Conservation (phyloP, 1,140 invertebrate species). For the Drosophila grimshawi region DNA sequence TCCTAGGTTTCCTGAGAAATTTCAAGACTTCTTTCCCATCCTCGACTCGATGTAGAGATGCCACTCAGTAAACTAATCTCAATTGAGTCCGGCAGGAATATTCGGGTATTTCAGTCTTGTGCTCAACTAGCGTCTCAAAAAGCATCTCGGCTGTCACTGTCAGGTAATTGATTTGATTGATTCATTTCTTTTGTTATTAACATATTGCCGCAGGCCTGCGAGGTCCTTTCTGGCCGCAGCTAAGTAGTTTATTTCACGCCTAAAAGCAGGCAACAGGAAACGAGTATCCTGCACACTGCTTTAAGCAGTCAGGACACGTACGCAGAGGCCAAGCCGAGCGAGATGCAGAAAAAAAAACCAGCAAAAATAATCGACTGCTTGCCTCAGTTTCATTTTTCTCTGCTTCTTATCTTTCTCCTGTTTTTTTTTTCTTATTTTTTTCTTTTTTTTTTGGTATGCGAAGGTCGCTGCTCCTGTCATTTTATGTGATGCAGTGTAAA, state of each 20-base stretch:
- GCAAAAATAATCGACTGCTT: slow-evolving; percentile 50
- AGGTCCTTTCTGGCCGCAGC: slow-evolving; percentile 10
- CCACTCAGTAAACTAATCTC: slow-evolving; percentile 10
- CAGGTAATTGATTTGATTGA: slow-evolving; percentile 42
- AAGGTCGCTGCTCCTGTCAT: slow-evolving; percentile 57
- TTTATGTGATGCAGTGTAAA: slow-evolving; percentile 50
- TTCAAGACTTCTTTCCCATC: not conserved
- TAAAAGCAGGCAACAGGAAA: slow-evolving; percentile 28
- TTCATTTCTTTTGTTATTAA: slow-evolving; percentile 52
- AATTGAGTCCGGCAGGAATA: slow-evolving; percentile 16
- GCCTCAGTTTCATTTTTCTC: slow-evolving; percentile 10
- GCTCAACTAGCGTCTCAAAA: slow-evolving; percentile 24
- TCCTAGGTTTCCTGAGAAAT: no score
- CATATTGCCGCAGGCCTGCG: slow-evolving; percentile 35
- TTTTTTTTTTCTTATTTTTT: not conserved
- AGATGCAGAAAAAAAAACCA: slow-evolving; percentile 3
- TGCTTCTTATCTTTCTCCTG: not conserved
- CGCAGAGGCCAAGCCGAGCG: slow-evolving; percentile 24
- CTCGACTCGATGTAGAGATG: no score
- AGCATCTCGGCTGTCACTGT: slow-evolving; percentile 15
- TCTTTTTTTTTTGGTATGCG: slow-evolving; percentile 12
- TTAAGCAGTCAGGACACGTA: slow-evolving; percentile 40
- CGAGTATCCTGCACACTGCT: not conserved
- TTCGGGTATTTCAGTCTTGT: slow-evolving; percentile 2
- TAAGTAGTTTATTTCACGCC: slow-evolving; percentile 54